phyloP scores from a whole-genome alignment of 2,113 vertebrate species.

The Mus pahari region DNA sequence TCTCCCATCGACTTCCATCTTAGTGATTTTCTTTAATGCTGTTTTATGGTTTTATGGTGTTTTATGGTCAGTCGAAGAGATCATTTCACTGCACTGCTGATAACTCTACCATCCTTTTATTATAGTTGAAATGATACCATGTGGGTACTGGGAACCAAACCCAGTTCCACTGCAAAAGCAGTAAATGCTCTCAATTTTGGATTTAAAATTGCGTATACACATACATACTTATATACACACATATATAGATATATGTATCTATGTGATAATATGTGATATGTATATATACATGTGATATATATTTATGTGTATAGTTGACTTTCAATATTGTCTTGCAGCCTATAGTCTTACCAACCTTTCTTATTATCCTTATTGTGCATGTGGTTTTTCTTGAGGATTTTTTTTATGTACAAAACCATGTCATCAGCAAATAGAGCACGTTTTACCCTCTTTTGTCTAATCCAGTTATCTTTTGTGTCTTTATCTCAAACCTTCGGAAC shows the following conservation, averaged over 20 bases:
- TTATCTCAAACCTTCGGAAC: neutral
- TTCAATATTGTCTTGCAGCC: neutral
- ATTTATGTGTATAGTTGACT: neutral
- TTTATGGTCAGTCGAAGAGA: neutral
- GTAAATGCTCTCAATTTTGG: neutral
- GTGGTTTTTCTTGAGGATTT: neutral
- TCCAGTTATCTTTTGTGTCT: neutral
- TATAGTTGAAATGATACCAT: neutral
- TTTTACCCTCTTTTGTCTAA: neutral
- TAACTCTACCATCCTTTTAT: neutral
- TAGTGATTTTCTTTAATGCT: neutral
- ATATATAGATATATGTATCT: neutral
- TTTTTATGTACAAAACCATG: neutral
- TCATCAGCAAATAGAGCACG: neutral
- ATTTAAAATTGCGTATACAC: neutral
- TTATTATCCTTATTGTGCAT: neutral
- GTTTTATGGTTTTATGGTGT: neutral
- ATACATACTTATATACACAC: neutral
- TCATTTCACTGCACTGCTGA: neutral
- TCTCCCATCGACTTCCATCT: neutral
- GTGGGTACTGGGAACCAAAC: too few relatives aligned
- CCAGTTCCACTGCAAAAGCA: too few relatives aligned
- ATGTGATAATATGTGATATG: neutral
- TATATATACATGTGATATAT: neutral
- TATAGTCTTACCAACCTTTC: neutral